phyloP scores from a whole-genome alignment of 2,113 vertebrate species.

The Bucco capensis region DNA sequence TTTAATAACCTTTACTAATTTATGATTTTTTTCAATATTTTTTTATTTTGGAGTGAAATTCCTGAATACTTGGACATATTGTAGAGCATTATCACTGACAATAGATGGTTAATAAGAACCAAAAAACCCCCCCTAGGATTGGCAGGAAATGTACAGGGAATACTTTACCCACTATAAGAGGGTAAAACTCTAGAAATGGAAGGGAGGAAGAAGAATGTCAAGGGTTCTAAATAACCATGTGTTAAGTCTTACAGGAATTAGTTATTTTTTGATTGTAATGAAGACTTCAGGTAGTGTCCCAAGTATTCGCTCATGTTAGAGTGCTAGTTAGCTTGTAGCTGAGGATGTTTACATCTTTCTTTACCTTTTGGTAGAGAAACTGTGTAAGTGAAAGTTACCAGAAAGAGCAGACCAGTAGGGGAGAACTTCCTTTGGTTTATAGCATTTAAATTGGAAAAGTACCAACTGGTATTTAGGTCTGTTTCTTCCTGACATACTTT shows the following conservation, averaged over 20 bases:
- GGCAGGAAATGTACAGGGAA: not conserved
- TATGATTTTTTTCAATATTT: not conserved
- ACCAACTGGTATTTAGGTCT: not conserved
- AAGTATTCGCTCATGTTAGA: not conserved
- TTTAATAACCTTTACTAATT: not conserved
- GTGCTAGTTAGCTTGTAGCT: not conserved
- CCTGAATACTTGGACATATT: not conserved
- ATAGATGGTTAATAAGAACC: not conserved
- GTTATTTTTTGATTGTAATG: not conserved
- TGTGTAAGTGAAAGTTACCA: not conserved
- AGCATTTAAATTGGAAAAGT: not conserved
- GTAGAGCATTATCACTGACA: not conserved
- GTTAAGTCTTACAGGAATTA: not conserved
- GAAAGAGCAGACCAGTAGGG: not conserved
- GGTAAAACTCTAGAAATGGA: not conserved
- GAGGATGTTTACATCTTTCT: not conserved
- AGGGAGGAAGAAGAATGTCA: not conserved
- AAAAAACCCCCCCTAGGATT: not conserved
- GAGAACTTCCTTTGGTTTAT: not conserved
- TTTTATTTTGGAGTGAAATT: not conserved
- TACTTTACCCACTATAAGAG: not conserved
- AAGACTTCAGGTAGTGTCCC: not conserved
- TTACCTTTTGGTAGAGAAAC: not conserved
- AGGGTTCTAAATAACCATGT: not conserved
- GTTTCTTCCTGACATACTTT: not conserved